These are phyloP conservation scores for Amyelois transitella DNA, from an alignment of 1,140 invertebrate genomes.

Conservation along the genomic window DNA sequence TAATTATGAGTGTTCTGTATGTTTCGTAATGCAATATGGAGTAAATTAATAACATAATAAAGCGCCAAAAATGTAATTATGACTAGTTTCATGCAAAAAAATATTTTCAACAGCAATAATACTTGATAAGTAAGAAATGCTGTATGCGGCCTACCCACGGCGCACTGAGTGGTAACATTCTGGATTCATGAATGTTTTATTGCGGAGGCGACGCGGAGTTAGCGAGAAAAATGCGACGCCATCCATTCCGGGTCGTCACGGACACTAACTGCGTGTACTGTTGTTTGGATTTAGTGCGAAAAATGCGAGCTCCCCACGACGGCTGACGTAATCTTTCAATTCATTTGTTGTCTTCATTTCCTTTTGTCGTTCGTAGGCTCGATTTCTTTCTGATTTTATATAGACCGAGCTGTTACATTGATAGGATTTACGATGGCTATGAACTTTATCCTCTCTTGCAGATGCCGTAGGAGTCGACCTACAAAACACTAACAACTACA, in stretches of 20 bases:
- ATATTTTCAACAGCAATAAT: no score
- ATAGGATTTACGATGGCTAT: background rate
- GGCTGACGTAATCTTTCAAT: background rate
- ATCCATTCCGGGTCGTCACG: slow-evolving; percentile 65
- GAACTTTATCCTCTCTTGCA: no score
- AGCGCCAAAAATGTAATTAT: no score
- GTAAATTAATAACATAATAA: no score
- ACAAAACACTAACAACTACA: no score
- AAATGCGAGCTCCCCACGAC: background rate
- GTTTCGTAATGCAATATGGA: no score
- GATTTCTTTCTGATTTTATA: background rate
- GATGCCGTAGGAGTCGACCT: no score
- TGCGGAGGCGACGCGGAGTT: slow-evolving; percentile 48
- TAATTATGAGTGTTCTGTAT: no score
- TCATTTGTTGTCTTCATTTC: background rate
- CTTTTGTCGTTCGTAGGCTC: background rate
- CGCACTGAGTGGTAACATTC: slow-evolving; percentile 40
- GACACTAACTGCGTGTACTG: slow-evolving; percentile 60
- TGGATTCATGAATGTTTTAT: slow-evolving; percentile 66
- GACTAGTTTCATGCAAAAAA: no score
- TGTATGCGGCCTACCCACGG: background rate
- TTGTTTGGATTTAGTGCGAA: slow-evolving; percentile 27
- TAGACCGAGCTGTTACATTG: background rate
- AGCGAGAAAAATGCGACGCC: slow-evolving; percentile 61
- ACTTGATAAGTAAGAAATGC: no score